phyloP scores from a whole-genome alignment of 2,113 vertebrate species.

The Ptilonorhynchus violaceus region DNA sequence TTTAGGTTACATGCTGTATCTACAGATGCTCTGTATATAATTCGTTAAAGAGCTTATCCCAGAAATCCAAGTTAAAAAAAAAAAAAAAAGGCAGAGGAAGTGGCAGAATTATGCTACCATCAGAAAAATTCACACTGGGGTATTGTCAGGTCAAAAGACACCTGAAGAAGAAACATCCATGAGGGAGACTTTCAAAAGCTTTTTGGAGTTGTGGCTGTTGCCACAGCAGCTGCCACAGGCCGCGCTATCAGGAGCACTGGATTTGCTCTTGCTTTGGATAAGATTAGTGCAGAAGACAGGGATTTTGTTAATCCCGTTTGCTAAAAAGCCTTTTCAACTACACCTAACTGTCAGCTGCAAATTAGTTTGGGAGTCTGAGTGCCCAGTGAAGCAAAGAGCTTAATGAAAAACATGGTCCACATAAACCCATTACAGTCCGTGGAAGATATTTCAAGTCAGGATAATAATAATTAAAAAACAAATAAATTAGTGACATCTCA shows the following conservation, averaged over 20 bases:
- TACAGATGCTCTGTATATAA: neutral
- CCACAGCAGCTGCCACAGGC: neutral
- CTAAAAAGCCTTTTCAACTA: slow-evolving; percentile 15
- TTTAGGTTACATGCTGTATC: neutral
- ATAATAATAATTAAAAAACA: neutral
- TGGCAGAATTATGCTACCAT: neutral
- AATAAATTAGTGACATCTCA: neutral
- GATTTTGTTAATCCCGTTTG: slow-evolving; percentile 28
- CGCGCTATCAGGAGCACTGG: neutral
- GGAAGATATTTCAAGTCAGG: neutral
- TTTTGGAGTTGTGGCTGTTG: neutral
- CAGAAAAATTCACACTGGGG: neutral
- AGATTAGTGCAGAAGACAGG: slow-evolving; percentile 24
- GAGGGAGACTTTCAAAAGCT: neutral
- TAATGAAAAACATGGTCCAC: neutral
- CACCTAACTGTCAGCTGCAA: neutral
- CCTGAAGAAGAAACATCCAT: neutral
- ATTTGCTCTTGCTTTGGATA: slow-evolving; percentile 21
- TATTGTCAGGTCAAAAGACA: neutral
- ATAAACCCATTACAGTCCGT: neutral
- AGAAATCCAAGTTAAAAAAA: neutral
- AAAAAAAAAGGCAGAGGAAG: neutral
- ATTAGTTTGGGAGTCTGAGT: slow-evolving; percentile 16
- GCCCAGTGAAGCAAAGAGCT: neutral
- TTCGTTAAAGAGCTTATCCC: neutral